A percentile compares a stretch with the other conserved stretches of the same genome.
phyloP scores from a whole-genome alignment of 2,797 vertebrate genomes.

The Urosaurus nigricauda region DNA sequence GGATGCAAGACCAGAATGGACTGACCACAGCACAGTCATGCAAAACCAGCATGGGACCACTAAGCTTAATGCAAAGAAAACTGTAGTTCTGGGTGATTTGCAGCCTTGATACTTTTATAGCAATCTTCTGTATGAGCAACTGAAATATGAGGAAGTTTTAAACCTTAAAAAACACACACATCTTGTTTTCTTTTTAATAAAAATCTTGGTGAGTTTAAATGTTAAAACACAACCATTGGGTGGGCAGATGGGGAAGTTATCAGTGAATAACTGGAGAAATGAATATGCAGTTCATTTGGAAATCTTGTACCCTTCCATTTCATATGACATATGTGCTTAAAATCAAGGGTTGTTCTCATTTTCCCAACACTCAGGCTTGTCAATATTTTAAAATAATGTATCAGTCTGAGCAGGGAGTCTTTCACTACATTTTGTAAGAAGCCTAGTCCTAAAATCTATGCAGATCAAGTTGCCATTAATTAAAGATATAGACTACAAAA shows the following conservation, averaged over 20 bases:
- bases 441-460: not conserved
- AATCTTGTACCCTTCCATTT: not conserved
- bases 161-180: not conserved
- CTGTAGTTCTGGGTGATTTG: slow-evolving; percentile 13
- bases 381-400: slow-evolving; percentile 36
- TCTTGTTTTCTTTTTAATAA: not conserved
- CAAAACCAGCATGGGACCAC: not conserved
- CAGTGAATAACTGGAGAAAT: not conserved
- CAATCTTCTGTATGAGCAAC: slow-evolving; percentile 22
- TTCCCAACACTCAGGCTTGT: slow-evolving; percentile 5
- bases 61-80: not conserved
- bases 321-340: not conserved
- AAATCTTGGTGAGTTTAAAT: slow-evolving; percentile 11
- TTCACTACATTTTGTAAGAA: not conserved
- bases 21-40: not conserved
- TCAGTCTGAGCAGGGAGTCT: not conserved
- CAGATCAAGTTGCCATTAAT: slow-evolving; percentile 16
- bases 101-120: not conserved
- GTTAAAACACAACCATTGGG: slow-evolving; percentile 25
- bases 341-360: slow-evolving; percentile 36
- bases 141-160: slow-evolving; percentile 27
- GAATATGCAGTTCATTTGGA: slow-evolving; percentile 17
- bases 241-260: not conserved
- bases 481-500: slow-evolving; percentile 10
- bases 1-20: not conserved